Base-by-base conservation (phyloP, 2,113 vertebrate genomes). In the Antechinus flavipes region DNA sequence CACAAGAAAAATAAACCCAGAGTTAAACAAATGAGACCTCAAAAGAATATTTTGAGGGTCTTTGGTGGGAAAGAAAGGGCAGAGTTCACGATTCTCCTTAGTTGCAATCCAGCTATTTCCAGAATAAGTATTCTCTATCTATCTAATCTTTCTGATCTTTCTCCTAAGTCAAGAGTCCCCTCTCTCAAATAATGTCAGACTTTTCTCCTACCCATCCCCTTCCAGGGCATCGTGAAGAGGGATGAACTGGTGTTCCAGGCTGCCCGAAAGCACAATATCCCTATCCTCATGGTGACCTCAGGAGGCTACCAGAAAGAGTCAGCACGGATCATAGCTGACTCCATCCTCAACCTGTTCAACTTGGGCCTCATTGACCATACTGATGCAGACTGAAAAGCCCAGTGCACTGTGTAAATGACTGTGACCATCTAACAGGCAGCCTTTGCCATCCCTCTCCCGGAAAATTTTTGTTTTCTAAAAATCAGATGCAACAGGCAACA, bases 301-400 rank as follows among this genome's bases (percentile, higher is more conserved):
- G 99, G 99, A 0, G 99, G 99, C 9, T 99, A 99, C 98, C 99
- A 99, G 99, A 99, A 99, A 98, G 99, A 99, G 95, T 99, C 99
- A 0, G 99, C 99, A 0, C 99, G 99, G 14, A 99, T 99, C 98
- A 99, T 99, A 19, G 99, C 99, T 0, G 99, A 99, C 98, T 99
- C 99, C 96, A 99, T 99, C 97, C 98, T 99, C n/a, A 99, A 99
- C 96, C 89, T 99, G 97, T 98, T 98, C 27, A 95, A 35, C 94
- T 98, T 99, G 96, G 99, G 99, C 30, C 98, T 99, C 91, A 99
- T 99, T 68, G 97, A 95, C 30, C 90, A n/a, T 58, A 42, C 97
- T 47, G 8, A 96, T 30, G 12, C 61, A 1, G 35, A 35, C 30
- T 35, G 61, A 68, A 11, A 0, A 35, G 30, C 61, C 61, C 27